Evolutionary conservation across 1,140 invertebrate species (phyloP), one percentile per base, ranked within the genome.

Genomic region (Hormaphis cornu): DNA sequence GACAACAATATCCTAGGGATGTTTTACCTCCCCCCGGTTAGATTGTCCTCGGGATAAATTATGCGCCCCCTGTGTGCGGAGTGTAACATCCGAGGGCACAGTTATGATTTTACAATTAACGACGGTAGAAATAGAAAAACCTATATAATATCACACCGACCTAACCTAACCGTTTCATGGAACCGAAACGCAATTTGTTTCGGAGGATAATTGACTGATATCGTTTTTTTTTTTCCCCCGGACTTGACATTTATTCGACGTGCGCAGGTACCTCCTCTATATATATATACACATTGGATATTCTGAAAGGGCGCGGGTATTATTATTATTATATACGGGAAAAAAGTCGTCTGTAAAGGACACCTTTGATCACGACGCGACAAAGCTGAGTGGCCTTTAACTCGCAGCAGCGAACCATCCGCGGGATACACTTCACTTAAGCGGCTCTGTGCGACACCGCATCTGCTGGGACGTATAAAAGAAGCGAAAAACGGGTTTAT

Each of bases 301-400:
- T 33, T 66, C 20, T 50, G 10, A 40, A 52, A 71, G 30, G 28
- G n/a, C 16, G 16, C 5, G n/a, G 35, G 35, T 37, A 37, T 8
- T 14, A 8, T 8, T 8, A 14, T 6, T 12, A 33, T 5, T 50
- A 22, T 63, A 20, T 28, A 14, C 26, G 14, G 26, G 18, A 16
- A 66, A 28, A 66, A 48, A 66, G 14, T 66, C 26, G 35, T 66
- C 61, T 50, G 44, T 33, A 50, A 66, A 48, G 50, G 26, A 66
- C 61, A 50, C 44, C 61, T 66, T 66, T 66, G 61, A 66, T 66
- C 61, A 50, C 50, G n/a, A n/a, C n/a, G 14, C 22, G 28, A 66
- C 61, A 66, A 50, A 35, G 44, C 44, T 66, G 35, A 66, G 61
- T 66, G 59, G 44, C 42, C 61, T 66, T 66, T 50, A 50, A 48